A percentile compares a stretch with the other conserved stretches of the same genome.
These are phyloP conservation scores for Ectobius pallidus DNA, from an alignment of 2,888 invertebrate species.

Conservation along the genomic window DNA sequence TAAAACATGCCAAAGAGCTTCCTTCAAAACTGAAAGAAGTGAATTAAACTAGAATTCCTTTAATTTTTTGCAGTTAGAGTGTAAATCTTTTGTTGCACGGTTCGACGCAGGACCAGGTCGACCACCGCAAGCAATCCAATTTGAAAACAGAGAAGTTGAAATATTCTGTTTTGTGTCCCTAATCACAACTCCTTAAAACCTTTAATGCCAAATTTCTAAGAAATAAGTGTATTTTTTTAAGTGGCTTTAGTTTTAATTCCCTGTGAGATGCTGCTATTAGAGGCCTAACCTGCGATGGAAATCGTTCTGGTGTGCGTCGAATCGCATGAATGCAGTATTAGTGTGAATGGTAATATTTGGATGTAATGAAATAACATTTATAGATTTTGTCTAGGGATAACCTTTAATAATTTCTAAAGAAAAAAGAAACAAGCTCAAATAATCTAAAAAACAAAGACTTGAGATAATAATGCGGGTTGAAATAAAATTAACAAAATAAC, in stretches of 20 bases:
- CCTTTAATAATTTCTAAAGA: conserved; percentile 31
- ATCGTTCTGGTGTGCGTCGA: neutral
- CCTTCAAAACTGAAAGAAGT: conserved; percentile 36
- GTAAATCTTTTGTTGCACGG: conserved; percentile 13
- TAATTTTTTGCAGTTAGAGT: conserved; percentile 27
- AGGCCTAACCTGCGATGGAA: neutral
- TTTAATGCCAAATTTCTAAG: conserved; percentile 14
- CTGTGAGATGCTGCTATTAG: neutral
- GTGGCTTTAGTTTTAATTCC: conserved; percentile 23
- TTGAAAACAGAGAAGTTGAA: neutral
- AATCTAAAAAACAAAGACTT: conserved; percentile 41
- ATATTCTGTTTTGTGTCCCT: neutral
- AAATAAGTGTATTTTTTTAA: conserved; percentile 8
- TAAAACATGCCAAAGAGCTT: conserved; percentile 40
- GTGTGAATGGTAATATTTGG: conserved; percentile 39
- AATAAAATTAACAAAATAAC: conserved; percentile 38
- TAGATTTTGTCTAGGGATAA: conserved; percentile 38
- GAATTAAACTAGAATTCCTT: conserved; percentile 27
- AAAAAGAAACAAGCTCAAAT: conserved; percentile 40
- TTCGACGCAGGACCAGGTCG: neutral
- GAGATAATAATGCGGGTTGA: conserved; percentile 42
- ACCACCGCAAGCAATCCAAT: neutral
- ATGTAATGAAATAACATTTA: conserved; percentile 33
- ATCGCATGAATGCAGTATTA: conserved; percentile 13
- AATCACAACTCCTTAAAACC: neutral